Evolutionary conservation across 2,888 invertebrate genomes (phyloP).

Genomic region (Elmis aenea): DNA sequence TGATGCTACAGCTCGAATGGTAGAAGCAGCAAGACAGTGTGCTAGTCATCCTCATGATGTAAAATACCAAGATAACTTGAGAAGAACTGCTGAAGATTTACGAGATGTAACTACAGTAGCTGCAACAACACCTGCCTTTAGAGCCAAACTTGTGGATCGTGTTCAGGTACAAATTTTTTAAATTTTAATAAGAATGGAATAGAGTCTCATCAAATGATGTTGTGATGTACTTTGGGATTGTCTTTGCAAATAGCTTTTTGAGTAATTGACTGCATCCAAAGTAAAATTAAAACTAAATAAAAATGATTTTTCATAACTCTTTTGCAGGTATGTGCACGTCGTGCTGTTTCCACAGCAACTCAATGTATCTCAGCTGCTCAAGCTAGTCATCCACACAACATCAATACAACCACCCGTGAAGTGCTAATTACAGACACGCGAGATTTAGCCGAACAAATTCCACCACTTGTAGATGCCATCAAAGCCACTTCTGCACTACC

Average conservation of each 20-base stretch:
- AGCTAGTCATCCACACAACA: slow-evolving; percentile 70
- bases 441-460: slow-evolving; percentile 71
- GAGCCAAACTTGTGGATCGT: slow-evolving; percentile 65
- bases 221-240: too few relatives aligned
- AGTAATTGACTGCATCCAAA: too few relatives aligned
- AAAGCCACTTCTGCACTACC: slow-evolving; percentile 65
- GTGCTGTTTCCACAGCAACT: slow-evolving; percentile 82
- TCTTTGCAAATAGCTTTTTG: too few relatives aligned
- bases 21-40: slow-evolving; percentile 92
- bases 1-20: slow-evolving; percentile 95
- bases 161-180: slow-evolving; percentile 32
- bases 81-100: slow-evolving; percentile 89
- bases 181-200: too few relatives aligned
- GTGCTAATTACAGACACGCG: slow-evolving; percentile 70
- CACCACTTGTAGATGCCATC: slow-evolving; percentile 74
- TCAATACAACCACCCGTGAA: slow-evolving; percentile 64
- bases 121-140: slow-evolving; percentile 68
- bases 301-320: too few relatives aligned
- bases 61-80: slow-evolving; percentile 75
- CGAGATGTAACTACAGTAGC: slow-evolving; percentile 85
- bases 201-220: too few relatives aligned
- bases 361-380: slow-evolving; percentile 88
- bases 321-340: slow-evolving; percentile 70
- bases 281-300: too few relatives aligned
- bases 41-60: slow-evolving; percentile 79